These are phyloP conservation scores for Pogonognathellus flavescens DNA, from an alignment of 1,140 invertebrate genomes.

Conservation along the genomic window DNA sequence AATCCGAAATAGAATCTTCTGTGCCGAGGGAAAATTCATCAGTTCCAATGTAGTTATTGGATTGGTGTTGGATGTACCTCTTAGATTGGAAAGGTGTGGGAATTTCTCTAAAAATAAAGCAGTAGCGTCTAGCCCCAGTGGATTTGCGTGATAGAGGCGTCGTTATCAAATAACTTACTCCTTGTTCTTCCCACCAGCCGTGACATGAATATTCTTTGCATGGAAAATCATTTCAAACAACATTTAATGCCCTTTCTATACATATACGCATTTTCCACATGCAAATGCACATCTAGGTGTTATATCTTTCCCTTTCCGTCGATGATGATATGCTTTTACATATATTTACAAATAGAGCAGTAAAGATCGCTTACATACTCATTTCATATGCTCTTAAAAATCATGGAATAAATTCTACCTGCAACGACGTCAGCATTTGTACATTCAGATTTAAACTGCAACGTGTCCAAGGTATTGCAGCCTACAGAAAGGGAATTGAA, in stretches of 20 bases:
- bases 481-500: conserved; percentile 78
- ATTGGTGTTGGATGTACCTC: conserved; percentile 7
- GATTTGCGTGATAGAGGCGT: conserved; percentile 76
- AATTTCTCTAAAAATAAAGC: conserved; percentile 75
- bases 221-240: not conserved
- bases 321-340: no score
- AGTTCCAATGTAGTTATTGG: conserved; percentile 29
- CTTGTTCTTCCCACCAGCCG: conserved; percentile 81
- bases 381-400: not conserved
- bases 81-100: conserved; percentile 2
- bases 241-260: not conserved
- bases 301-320: no score
- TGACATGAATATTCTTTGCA: conserved; percentile 83
- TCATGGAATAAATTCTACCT: conserved; percentile 67
- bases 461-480: conserved; percentile 78
- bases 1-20: conserved; percentile 41
- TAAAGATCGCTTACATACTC: not conserved
- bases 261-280: not conserved
- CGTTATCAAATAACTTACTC: conserved; percentile 82
- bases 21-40: conserved; percentile 16
- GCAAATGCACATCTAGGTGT: not conserved
- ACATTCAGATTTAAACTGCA: conserved; percentile 81
- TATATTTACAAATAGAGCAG: not conserved
- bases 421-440: conserved; percentile 73
- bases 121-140: conserved; percentile 74